Base-by-base conservation (phyloP, 2,888 invertebrate genomes). In the Lepetodrilus schrolli region DNA sequence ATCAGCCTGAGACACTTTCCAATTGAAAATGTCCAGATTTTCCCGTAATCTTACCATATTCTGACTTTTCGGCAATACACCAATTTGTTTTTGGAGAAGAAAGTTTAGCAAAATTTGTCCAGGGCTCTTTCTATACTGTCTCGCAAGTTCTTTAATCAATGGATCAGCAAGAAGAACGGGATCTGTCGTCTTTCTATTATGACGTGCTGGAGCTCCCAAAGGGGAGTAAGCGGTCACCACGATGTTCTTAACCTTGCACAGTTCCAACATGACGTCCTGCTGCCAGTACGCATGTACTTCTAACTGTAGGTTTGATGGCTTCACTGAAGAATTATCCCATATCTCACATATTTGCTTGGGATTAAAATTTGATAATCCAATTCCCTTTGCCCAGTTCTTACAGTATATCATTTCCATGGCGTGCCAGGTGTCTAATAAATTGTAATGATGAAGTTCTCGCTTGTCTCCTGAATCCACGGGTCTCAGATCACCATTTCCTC, bases 331-430 rank as follows among this genome's bases (percentile, higher is more conserved):
- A 8, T 70, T 65, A 1, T 75, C 58, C 21, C 83, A 71, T 38
- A 87, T 83, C 23, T 72, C 72, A 10, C 83, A 72, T 5, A 86
- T 79, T 26, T 84, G 84, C 43, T 74, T 78, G 13, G 77, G 72
- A 4, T 80, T 85, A 72, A 83, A 86, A 71, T 87, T 87, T 10
- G 86, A 87, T 13, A 87, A 50, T 5, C 87, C 87, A 48, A 87
- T 84, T 36, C 78, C 80, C 38, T 71, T 74, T 3, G 78, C 80
- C 23, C 75, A 43, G 4, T 83, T 83, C 5, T 72, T 70, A 20
- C 79, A 71, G 5, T 81, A 80, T 4, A 82, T 65, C 4, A 73
- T 72, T 69, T 84, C 83, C 75, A 87, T 75, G 4, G 81, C 79
- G 7, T 66, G 71, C 86, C 86, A 86, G 3, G 85, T 83, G 13